A percentile compares a stretch with the other conserved stretches of the same genome.
Conservation (phyloP, 2,888 invertebrate species). For the Minunthozetes semirufus region DNA sequence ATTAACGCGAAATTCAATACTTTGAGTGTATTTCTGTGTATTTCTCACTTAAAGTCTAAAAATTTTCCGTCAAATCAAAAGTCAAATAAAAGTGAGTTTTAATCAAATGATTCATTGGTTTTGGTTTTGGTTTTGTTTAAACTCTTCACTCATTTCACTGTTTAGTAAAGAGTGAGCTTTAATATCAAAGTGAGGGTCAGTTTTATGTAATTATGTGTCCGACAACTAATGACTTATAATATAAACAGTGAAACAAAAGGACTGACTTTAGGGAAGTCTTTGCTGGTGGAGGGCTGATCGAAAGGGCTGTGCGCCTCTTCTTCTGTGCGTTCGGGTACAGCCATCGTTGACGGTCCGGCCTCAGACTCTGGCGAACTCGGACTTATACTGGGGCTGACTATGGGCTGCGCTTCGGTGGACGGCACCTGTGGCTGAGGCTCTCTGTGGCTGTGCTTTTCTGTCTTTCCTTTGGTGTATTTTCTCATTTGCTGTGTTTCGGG, state of each 20-base stretch:
- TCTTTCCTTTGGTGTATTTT: conserved; percentile 27
- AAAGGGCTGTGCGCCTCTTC: conserved; percentile 32
- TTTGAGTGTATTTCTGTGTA: neutral
- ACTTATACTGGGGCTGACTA: conserved; percentile 41
- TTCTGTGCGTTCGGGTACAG: neutral
- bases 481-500: conserved; percentile 2
- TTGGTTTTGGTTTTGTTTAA: too few species aligned
- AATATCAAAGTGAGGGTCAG: too few species aligned
- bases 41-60: neutral
- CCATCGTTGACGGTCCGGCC: conserved; percentile 22
- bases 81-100: neutral
- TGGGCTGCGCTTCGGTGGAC: conserved; percentile 12
- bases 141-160: too few species aligned
- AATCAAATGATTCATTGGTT: neutral
- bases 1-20: neutral
- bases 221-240: neutral
- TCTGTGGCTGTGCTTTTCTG: neutral
- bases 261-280: conserved; percentile 31
- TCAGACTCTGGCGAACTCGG: conserved; percentile 41
- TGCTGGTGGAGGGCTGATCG: conserved; percentile 35
- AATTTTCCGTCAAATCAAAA: neutral
- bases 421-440: conserved; percentile 21
- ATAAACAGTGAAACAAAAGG: neutral
- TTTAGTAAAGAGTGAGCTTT: too few species aligned
- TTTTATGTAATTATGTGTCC: too few species aligned